Base-by-base conservation (phyloP, 2,113 vertebrate genomes). In the Dinomys branickii region DNA sequence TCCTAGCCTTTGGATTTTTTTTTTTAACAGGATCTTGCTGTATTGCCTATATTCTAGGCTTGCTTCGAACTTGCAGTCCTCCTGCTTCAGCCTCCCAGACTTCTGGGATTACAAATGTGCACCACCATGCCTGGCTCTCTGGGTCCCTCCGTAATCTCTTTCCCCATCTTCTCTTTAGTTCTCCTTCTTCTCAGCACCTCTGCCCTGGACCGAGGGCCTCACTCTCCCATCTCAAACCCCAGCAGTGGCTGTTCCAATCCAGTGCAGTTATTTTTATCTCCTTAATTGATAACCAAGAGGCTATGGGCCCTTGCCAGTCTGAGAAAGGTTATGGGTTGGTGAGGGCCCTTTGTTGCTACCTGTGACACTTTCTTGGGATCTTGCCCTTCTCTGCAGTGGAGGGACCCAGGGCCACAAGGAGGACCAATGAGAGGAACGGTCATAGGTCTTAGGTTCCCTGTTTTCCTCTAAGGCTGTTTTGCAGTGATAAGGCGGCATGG, bases 211-310 rank as follows among this genome's bases (percentile, higher is more conserved):
- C 33, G 5, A 93, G 47, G 88, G 41, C 89, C 83, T 88, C 90
- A 87, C 59, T 80, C 44, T 19, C 80, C 69, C 75, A 94, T 81
- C 84, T 96, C 67, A 88, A 91, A 47, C 90, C 85, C 69, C 59
- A 38, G n/a, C 16, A 78, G 44, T 47, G 93, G 84, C 54, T 54
- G 94, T 41, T 96, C 44, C 56, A 82, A 91, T 78, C 81, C 94
- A 94, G 88, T 2, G 2, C 33, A 22, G 91, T 63, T 95, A 80
- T 97, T 96, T 98, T 95, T 67, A 90, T 63, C 33, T 93, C 58
- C 85, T 95, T 85, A 91, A 97, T 95, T 71, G 78, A 97, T 97
- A 97, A 96, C 59, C 13, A 87, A 94, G 90, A 96, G 73, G 14
- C 93, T 94, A 47, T 67, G 52, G 52, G 35, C 22, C 59, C 89